Conservation (phyloP, 2,113 vertebrate species). For the Hemiscyllium ocellatum region DNA sequence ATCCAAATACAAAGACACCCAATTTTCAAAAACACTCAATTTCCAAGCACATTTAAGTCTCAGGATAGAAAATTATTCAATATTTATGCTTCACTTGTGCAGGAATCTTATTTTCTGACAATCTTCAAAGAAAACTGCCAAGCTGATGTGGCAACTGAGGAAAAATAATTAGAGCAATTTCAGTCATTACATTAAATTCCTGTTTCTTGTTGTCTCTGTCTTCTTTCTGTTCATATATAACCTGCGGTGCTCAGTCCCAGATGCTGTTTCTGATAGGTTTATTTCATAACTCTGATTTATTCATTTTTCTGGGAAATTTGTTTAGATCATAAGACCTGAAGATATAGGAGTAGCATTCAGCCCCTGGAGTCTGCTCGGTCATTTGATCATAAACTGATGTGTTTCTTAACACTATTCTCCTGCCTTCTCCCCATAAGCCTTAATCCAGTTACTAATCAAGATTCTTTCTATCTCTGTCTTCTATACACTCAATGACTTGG, state of each 20-base stretch:
- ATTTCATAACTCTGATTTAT: not conserved
- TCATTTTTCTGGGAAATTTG: not conserved
- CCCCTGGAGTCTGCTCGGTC: no score
- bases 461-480: no score
- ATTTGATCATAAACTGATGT: no score
- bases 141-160: not conserved
- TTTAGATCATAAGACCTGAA: not conserved
- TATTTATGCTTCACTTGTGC: not conserved
- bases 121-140: not conserved
- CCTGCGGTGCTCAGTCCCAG: not conserved
- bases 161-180: not conserved
- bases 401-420: no score
- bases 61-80: not conserved
- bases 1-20: not conserved
- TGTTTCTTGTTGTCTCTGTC: not conserved
- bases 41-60: not conserved
- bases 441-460: no score
- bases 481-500: no score
- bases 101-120: not conserved
- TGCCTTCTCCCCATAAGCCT: no score
- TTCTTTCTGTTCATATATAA: not conserved
- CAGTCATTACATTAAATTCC: not conserved
- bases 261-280: not conserved
- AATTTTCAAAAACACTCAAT: not conserved
- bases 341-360: no score